Evolutionary conservation across 1,140 invertebrate species (phyloP).

Genomic region (Pentalonia nigronervosa): DNA sequence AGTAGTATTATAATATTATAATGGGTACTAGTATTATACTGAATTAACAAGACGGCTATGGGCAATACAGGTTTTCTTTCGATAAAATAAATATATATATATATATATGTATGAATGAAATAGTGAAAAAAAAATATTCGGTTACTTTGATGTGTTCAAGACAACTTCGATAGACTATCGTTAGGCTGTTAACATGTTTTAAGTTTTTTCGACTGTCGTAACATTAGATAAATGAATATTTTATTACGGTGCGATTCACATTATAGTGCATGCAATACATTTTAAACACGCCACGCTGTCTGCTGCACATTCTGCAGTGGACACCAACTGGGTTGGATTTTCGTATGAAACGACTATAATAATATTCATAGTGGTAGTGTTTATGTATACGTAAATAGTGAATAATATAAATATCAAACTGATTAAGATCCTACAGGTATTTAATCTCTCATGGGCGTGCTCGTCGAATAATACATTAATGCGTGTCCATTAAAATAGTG

Average conservation of each 20-base stretch:
- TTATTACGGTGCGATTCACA: neutral
- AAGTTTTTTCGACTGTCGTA: neutral
- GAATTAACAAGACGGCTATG: neutral
- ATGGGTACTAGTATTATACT: neutral
- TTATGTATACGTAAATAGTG: neutral
- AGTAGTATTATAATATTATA: neutral
- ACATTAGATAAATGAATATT: neutral
- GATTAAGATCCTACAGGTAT: neutral
- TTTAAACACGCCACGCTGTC: conserved; percentile 29
- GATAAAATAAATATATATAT: neutral
- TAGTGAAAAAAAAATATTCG: neutral
- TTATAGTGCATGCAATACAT: neutral
- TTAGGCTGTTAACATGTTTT: neutral
- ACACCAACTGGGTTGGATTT: conserved; percentile 23
- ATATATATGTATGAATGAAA: neutral
- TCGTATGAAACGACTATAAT: neutral
- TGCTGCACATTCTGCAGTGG: neutral
- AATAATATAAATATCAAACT: neutral
- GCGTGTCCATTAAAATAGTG: neutral
- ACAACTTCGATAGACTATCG: neutral
- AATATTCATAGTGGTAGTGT: neutral
- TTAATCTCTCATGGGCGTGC: neutral
- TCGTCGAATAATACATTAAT: neutral
- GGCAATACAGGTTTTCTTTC: conserved; percentile 22
- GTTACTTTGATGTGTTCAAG: neutral